Evolutionary conservation across 2,113 vertebrate genomes (phyloP), one percentile per base, ranked within the genome.

Genomic region (Gobio gobio): DNA sequence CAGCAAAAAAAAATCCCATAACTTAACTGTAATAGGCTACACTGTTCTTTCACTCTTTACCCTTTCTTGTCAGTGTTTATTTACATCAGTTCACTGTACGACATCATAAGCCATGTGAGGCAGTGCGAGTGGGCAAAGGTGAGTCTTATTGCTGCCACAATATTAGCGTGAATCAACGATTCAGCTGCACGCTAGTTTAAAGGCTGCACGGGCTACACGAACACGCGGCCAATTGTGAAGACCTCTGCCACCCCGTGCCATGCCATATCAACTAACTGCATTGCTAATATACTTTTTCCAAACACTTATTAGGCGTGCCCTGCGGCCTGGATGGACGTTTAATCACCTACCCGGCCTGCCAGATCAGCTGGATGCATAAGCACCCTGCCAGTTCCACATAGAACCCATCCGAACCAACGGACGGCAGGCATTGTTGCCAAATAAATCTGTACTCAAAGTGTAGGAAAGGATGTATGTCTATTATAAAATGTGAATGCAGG

Each of bases 81-180:
- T 80, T 45, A 64, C 13, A 63, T 80, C 78, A 79, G 36, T 47
- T 22, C 14, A 64, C 13, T 26, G 58, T 63, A 26, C 13, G 3
- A 24, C 33, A 63, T 58, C 77, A 8, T 20, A 14, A 61, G 16
- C 79, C 63, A 70, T 68, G 43, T 68, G 45, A 82, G 14, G 22
- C 36, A 12, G 16, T 59, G 76, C 1, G n/a, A 63, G 78, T 2
- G 22, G 77, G 61, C 78, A 82, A 22, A 82, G 24, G 47, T 51
- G 61, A 54, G 10, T 13, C 45, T 78, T 56, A 9, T 33, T 59
- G 29, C 76, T 78, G 33, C 29, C 54, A 78, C 54, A 78, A 54
- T 47, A 82, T 63, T 45, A 80, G 33, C 33, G 33, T 78, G 56
- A 77, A 58, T 56, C 75, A 56, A 51, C 18, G 45, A 78, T 78